phyloP scores from a whole-genome alignment of 2,888 invertebrate species.

The Saturnia pavonia region DNA sequence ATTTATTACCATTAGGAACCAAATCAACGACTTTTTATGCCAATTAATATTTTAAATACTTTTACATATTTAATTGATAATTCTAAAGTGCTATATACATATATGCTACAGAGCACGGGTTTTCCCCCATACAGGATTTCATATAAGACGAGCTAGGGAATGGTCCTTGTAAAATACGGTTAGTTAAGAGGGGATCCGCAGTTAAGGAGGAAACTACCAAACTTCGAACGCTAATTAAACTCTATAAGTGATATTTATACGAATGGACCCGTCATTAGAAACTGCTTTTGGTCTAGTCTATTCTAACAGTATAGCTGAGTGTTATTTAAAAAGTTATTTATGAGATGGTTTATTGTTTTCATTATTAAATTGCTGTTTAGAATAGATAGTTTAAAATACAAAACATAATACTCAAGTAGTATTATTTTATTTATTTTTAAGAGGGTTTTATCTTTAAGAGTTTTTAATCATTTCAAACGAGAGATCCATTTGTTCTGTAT shows the following conservation, averaged over 20 bases:
- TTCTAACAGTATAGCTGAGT: background rate
- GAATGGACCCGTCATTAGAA: slow-evolving; percentile 37
- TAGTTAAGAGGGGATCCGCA: slow-evolving; percentile 12
- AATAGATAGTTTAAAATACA: background rate
- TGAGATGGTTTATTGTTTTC: background rate
- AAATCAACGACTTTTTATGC: no score
- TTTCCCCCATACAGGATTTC: background rate
- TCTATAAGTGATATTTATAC: slow-evolving; percentile 58
- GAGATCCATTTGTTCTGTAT: no score
- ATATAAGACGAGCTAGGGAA: slow-evolving; percentile 1
- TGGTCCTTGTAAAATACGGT: background rate
- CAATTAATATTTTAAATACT: no score
- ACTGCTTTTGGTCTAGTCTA: slow-evolving; percentile 10
- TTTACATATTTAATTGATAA: background rate
- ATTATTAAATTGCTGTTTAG: background rate
- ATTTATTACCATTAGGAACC: no score
- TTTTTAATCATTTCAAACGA: no score
- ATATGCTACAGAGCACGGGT: background rate
- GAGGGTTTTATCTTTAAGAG: no score
- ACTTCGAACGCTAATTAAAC: slow-evolving; percentile 58
- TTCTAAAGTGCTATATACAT: background rate
- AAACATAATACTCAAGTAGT: no score
- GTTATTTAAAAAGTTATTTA: background rate
- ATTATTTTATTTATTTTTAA: no score
- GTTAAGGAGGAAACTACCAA: slow-evolving; percentile 18